Percentiles rank a stretch among this genome's conserved stretches.
Conservation (phyloP, 2,113 vertebrate genomes). For the Mionectes macconnelli region DNA sequence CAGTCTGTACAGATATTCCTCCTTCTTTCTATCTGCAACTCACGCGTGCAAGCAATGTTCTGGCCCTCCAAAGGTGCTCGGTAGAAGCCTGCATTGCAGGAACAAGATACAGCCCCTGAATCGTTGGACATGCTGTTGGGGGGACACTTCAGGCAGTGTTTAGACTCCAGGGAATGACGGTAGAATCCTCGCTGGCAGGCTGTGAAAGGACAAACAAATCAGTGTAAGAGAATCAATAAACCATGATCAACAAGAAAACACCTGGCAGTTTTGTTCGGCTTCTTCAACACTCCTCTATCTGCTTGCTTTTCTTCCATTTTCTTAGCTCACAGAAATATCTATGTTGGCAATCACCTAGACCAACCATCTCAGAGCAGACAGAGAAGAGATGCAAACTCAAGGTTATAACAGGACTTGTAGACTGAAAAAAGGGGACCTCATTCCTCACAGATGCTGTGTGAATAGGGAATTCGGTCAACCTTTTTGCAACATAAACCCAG, state of each 20-base stretch:
- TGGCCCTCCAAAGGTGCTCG: constrained; percentile 67
- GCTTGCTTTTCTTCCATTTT: neutral
- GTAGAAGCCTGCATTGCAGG: constrained; percentile 70
- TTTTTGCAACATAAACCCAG: neutral
- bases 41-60: constrained; percentile 72
- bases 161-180: constrained; percentile 35
- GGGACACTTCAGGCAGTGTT: constrained; percentile 72
- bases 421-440: neutral
- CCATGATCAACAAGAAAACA: neutral
- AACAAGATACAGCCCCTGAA: constrained; percentile 59
- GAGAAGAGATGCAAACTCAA: neutral
- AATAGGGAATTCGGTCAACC: neutral
- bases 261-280: neutral
- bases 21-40: constrained; percentile 11
- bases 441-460: neutral
- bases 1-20: neutral
- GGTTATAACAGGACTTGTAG: neutral
- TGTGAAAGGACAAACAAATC: constrained; percentile 4
- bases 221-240: neutral
- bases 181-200: constrained; percentile 74
- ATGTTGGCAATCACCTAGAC: neutral
- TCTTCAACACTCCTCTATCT: neutral
- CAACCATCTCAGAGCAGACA: neutral
- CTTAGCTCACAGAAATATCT: neutral
- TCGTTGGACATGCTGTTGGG: constrained; percentile 62